Evolutionary conservation across 2,888 invertebrate genomes (phyloP).

Genomic region (Philonicus albiceps): DNA sequence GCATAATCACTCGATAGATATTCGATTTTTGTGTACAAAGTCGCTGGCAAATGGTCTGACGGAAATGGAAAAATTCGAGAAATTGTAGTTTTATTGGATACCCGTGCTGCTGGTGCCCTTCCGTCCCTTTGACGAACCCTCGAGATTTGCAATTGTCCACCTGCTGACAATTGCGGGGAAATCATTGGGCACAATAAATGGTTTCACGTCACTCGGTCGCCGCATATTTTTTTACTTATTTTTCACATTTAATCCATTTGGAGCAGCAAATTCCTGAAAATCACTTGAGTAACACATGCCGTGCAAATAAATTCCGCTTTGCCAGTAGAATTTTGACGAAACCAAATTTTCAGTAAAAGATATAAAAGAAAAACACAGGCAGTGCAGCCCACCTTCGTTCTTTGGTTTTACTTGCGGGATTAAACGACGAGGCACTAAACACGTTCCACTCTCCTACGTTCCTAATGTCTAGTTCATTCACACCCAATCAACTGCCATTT

Average conservation of each 20-base stretch:
- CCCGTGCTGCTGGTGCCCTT: slow-evolving; percentile 8
- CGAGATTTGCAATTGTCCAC: slow-evolving; percentile 47
- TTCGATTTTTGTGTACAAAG: neutral
- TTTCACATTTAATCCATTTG: neutral
- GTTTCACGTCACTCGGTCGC: slow-evolving; percentile 38
- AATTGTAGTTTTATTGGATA: slow-evolving; percentile 15
- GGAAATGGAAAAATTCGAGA: neutral
- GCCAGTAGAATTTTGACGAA: slow-evolving; percentile 1
- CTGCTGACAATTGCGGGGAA: slow-evolving; percentile 50
- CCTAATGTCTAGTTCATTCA: slow-evolving; percentile 51
- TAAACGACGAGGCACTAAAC: slow-evolving; percentile 34
- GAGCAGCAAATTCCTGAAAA: neutral
- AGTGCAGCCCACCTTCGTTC: slow-evolving; percentile 29
- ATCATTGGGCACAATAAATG: slow-evolving; percentile 41
- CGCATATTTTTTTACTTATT: slow-evolving; percentile 25
- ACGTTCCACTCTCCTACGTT: slow-evolving; percentile 3
- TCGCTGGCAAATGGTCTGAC: neutral
- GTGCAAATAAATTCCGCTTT: neutral
- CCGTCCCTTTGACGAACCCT: neutral
- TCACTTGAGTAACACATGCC: neutral
- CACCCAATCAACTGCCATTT: slow-evolving; percentile 57
- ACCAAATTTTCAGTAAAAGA: slow-evolving; percentile 33
- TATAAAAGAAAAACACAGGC: slow-evolving; percentile 8
- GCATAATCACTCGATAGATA: neutral
- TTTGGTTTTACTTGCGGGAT: slow-evolving; percentile 35